A percentile compares a stretch with the other conserved stretches of the same genome.
phyloP scores from a whole-genome alignment of 2,113 vertebrate genomes.

The Poeciliopsis prolifica region DNA sequence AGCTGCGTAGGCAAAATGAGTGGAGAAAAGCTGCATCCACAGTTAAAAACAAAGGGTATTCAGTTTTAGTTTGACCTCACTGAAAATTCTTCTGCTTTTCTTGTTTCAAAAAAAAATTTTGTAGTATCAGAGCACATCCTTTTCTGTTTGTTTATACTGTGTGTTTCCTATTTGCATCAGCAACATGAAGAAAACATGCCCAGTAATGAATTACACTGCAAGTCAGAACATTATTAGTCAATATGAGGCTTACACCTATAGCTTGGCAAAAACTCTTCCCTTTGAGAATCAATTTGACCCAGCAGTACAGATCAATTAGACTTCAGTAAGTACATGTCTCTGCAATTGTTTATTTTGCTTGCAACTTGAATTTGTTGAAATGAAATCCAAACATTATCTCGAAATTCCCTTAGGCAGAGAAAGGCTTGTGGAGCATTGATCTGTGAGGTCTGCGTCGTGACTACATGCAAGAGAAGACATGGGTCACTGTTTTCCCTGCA shows the following conservation, averaged over 20 bases:
- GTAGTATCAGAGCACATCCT: background rate
- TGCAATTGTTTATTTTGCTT: constrained; percentile 8
- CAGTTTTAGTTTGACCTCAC: background rate
- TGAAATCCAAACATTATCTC: constrained; percentile 17
- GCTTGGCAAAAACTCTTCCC: constrained; percentile 15
- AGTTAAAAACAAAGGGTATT: background rate
- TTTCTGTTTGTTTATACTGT: background rate
- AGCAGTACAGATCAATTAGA: constrained; percentile 24
- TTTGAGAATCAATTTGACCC: constrained; percentile 35
- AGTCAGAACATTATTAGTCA: constrained; percentile 22
- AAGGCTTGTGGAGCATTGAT: constrained; percentile 11
- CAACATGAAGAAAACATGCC: constrained; percentile 3
- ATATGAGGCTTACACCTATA: constrained; percentile 7
- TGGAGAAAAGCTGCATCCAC: background rate
- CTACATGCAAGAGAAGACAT: constrained; percentile 21
- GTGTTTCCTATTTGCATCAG: background rate
- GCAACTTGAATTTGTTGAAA: constrained; percentile 11
- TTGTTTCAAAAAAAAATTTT: background rate
- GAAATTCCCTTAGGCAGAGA: constrained; percentile 1
- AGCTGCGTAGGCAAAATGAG: background rate
- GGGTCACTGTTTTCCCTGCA: constrained; percentile 23
- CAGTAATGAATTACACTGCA: constrained; percentile 3
- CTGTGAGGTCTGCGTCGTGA: constrained; percentile 24
- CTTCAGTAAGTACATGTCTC: constrained; percentile 2
- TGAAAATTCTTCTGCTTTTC: background rate